These are phyloP conservation scores for Eutolmus rufibarbis DNA, from an alignment of 2,888 invertebrate species.

Conservation along the genomic window DNA sequence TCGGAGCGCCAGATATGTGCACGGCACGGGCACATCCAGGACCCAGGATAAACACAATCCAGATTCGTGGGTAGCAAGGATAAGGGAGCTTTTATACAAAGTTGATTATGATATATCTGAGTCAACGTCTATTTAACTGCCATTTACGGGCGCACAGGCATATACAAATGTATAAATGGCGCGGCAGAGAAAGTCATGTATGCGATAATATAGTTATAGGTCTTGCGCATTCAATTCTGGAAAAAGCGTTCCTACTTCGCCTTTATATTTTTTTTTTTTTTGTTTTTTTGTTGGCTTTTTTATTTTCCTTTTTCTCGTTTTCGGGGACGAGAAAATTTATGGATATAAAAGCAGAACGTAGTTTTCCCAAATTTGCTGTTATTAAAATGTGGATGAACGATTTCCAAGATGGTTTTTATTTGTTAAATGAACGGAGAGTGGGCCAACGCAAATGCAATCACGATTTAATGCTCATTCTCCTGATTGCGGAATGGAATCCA, in stretches of 20 bases:
- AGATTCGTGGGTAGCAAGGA: conserved; percentile 11
- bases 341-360: conserved; percentile 42
- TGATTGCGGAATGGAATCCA: neutral
- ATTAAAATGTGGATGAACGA: conserved; percentile 38
- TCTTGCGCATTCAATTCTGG: conserved; percentile 40
- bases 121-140: conserved; percentile 41
- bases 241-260: conserved; percentile 23
- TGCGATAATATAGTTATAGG: conserved; percentile 32
- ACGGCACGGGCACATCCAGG: neutral
- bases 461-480: neutral
- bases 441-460: neutral
- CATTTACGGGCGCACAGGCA: conserved; percentile 36
- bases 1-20: neutral
- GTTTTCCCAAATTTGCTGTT: conserved; percentile 39
- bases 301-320: neutral
- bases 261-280: neutral
- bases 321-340: conserved; percentile 32
- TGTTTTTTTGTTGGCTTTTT: neutral
- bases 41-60: neutral
- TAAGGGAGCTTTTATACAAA: conserved; percentile 37
- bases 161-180: conserved; percentile 21
- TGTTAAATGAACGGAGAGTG: conserved; percentile 9
- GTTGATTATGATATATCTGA: conserved; percentile 39
- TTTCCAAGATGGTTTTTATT: conserved; percentile 29
- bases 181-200: conserved; percentile 20